phyloP scores from a whole-genome alignment of 2,888 invertebrate genomes.

The Cephus pulcher region DNA sequence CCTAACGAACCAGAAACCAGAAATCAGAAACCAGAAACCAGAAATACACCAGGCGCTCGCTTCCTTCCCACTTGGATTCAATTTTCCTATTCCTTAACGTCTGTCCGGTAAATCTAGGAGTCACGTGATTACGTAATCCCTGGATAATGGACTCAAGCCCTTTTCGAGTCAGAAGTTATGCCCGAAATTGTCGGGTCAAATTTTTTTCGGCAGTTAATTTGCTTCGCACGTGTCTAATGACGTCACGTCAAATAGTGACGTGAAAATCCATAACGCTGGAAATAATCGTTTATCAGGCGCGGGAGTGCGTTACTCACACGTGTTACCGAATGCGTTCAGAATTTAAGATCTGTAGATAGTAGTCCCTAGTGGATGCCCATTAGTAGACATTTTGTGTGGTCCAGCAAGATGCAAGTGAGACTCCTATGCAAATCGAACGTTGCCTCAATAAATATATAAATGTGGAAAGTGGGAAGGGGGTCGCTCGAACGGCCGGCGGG shows the following conservation, averaged over 20 bases:
- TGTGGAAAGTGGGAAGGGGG: conserved; percentile 22
- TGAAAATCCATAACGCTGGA: neutral
- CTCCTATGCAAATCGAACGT: conserved; percentile 62
- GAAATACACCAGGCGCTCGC: conserved; percentile 48
- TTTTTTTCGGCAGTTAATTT: neutral
- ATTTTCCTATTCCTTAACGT: neutral
- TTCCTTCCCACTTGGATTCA: conserved; percentile 39
- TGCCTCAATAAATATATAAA: conserved; percentile 63
- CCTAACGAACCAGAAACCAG: conserved; percentile 56
- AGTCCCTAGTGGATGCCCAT: conserved; percentile 48
- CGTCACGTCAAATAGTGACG: neutral
- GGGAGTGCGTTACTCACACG: neutral
- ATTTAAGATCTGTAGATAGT: conserved; percentile 49
- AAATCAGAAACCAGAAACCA: conserved; percentile 17
- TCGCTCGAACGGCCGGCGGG: conserved; percentile 11
- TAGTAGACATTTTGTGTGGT: conserved; percentile 66
- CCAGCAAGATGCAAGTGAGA: conserved; percentile 50
- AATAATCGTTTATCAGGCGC: neutral
- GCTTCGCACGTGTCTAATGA: neutral
- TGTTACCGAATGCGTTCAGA: conserved; percentile 29
- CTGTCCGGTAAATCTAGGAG: neutral
- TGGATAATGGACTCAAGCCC: neutral
- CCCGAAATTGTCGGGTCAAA: neutral
- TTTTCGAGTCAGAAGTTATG: neutral
- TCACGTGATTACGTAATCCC: neutral